A percentile compares a stretch with the other conserved stretches of the same genome.
Conservation (phyloP, 1,140 invertebrate species). For the Penaeus indicus region DNA sequence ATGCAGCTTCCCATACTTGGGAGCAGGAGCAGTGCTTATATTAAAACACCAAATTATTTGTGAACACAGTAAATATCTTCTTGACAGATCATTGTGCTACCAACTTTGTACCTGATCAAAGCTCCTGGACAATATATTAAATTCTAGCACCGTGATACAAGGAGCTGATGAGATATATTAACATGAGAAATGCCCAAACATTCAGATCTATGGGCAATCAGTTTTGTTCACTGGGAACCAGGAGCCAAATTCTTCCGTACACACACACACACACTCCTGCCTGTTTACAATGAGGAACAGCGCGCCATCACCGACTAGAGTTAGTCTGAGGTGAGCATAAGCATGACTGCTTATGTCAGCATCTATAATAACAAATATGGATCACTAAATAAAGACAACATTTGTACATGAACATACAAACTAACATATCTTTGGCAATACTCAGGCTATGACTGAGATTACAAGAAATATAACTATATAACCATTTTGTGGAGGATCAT, state of each 20-base stretch:
- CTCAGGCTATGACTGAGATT: conserved; percentile 64
- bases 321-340: conserved; percentile 63
- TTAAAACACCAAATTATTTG: conserved; percentile 43
- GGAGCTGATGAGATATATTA: conserved; percentile 36
- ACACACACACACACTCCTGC: conserved; percentile 55
- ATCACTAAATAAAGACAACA: conserved; percentile 63
- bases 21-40: conserved; percentile 53
- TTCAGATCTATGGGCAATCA: conserved; percentile 57
- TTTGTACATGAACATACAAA: conserved; percentile 66
- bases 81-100: conserved; percentile 61
- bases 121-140: conserved; percentile 51
- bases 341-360: conserved; percentile 52
- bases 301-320: conserved; percentile 62
- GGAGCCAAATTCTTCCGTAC: conserved; percentile 48
- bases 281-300: conserved; percentile 51
- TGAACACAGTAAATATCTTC: conserved; percentile 26
- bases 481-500: conserved; percentile 57
- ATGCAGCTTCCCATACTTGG: conserved; percentile 37
- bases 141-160: conserved; percentile 58
- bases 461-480: conserved; percentile 61
- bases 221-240: conserved; percentile 56
- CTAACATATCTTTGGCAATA: conserved; percentile 64
- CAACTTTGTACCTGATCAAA: conserved; percentile 62
- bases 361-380: conserved; percentile 63
- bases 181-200: conserved; percentile 50